Evolutionary conservation across 2,113 vertebrate species (phyloP).

Genomic region (Amia ocellicauda): DNA sequence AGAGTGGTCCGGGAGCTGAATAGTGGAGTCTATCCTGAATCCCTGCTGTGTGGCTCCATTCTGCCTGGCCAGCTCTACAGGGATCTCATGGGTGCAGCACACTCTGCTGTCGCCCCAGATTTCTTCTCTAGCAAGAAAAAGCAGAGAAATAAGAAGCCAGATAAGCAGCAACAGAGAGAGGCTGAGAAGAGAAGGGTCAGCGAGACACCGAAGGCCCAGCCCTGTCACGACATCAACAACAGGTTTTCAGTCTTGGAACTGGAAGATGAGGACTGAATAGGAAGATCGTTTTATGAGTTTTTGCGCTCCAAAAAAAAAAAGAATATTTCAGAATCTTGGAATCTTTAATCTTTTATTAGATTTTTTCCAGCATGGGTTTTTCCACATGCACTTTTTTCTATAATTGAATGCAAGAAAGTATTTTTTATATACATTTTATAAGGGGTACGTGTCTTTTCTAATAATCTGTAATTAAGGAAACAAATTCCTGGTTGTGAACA

Average conservation of each 20-base stretch:
- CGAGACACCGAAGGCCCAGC: neutral
- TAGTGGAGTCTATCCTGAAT: slow-evolving; percentile 50
- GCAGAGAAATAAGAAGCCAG: slow-evolving; percentile 16
- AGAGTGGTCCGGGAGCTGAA: slow-evolving; percentile 64
- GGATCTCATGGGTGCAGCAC: slow-evolving; percentile 44
- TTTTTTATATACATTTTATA: too few relatives aligned
- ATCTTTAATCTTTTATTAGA: neutral
- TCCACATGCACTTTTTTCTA: too few relatives aligned
- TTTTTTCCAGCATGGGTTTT: too few relatives aligned
- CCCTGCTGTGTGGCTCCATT: slow-evolving; percentile 55
- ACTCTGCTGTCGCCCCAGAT: slow-evolving; percentile 33
- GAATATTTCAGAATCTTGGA: neutral
- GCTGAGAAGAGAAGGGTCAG: neutral
- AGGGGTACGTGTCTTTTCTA: too few relatives aligned
- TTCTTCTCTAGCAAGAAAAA: slow-evolving; percentile 43
- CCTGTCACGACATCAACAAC: slow-evolving; percentile 31
- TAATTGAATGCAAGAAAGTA: too few relatives aligned
- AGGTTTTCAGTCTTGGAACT: slow-evolving; percentile 49
- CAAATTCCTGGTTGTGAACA: too few relatives aligned
- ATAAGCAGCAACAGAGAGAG: neutral
- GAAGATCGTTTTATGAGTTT: neutral
- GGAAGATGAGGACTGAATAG: neutral
- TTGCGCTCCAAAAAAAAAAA: neutral
- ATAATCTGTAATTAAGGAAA: too few relatives aligned
- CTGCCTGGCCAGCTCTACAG: slow-evolving; percentile 65